phyloP scores from a whole-genome alignment of 1,140 invertebrate species.

The Stegodyphus dumicola region DNA sequence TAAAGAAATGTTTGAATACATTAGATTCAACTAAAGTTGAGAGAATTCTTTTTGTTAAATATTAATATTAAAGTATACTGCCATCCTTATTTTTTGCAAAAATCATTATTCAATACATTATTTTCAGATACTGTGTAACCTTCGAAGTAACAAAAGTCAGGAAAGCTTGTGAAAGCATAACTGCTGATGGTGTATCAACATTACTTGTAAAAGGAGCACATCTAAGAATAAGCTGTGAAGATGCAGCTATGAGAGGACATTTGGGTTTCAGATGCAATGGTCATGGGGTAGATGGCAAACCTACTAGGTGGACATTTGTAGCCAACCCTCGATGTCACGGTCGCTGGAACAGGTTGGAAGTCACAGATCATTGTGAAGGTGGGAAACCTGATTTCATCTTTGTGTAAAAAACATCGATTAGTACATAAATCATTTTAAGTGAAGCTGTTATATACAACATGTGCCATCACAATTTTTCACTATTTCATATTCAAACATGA shows the following conservation, averaged over 20 bases:
- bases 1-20: too few species aligned
- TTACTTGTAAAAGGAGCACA: slow-evolving; percentile 78
- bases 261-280: slow-evolving; percentile 83
- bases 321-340: slow-evolving; percentile 83
- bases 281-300: slow-evolving; percentile 78
- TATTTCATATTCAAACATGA: too few species aligned
- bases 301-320: slow-evolving; percentile 82
- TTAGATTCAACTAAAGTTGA: too few species aligned
- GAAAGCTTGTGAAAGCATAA: slow-evolving; percentile 76
- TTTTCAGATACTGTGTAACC: slow-evolving; percentile 83
- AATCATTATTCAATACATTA: too few species aligned
- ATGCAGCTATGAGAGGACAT: slow-evolving; percentile 77
- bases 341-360: slow-evolving; percentile 76
- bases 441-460: not conserved
- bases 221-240: slow-evolving; percentile 81
- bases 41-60: too few species aligned
- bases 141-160: slow-evolving; percentile 84
- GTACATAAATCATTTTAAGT: not conserved
- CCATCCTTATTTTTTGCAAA: too few species aligned
- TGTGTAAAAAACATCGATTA: slow-evolving; percentile 59
- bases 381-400: slow-evolving; percentile 66
- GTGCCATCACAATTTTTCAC: too few species aligned
- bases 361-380: slow-evolving; percentile 39
- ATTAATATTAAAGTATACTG: too few species aligned
- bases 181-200: slow-evolving; percentile 74